Conservation (phyloP, 2,888 invertebrate genomes). For the Polyommatus iphigenia region DNA sequence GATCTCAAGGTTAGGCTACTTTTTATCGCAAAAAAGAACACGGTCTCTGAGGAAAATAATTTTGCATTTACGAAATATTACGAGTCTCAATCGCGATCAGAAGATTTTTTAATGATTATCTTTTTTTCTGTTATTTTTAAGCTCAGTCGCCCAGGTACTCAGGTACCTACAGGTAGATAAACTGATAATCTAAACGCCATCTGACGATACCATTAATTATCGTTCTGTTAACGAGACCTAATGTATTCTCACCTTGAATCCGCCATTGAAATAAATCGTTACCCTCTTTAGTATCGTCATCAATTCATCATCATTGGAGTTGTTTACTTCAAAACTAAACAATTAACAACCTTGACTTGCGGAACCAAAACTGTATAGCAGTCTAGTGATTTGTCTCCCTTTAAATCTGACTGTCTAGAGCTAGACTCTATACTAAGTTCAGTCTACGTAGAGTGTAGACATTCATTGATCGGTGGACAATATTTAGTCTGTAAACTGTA, state of each 20-base stretch:
- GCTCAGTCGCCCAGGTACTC: not conserved
- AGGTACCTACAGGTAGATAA: too few relatives aligned
- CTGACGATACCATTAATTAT: not conserved
- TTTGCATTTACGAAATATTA: too few relatives aligned
- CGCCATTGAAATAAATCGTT: constrained; percentile 17
- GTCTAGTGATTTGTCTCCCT: not conserved
- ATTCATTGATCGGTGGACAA: too few relatives aligned
- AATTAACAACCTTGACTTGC: not conserved
- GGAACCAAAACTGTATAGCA: not conserved
- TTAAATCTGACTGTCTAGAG: not conserved
- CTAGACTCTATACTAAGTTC: not conserved
- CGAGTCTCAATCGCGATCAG: not conserved
- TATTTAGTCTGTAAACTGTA: too few relatives aligned
- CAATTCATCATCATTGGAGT: not conserved
- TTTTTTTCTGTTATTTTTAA: not conserved
- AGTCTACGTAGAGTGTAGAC: not conserved
- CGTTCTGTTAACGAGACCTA: constrained; percentile 10
- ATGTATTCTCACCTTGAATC: constrained; percentile 7
- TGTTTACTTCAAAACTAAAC: not conserved
- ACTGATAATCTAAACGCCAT: constrained; percentile 15
- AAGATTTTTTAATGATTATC: not conserved
- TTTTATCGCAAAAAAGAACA: too few relatives aligned
- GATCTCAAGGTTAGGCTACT: too few relatives aligned
- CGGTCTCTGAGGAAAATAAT: too few relatives aligned
- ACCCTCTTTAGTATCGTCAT: not conserved